phyloP scores from a whole-genome alignment of 2,113 vertebrate genomes.

The Podilymbus podiceps region DNA sequence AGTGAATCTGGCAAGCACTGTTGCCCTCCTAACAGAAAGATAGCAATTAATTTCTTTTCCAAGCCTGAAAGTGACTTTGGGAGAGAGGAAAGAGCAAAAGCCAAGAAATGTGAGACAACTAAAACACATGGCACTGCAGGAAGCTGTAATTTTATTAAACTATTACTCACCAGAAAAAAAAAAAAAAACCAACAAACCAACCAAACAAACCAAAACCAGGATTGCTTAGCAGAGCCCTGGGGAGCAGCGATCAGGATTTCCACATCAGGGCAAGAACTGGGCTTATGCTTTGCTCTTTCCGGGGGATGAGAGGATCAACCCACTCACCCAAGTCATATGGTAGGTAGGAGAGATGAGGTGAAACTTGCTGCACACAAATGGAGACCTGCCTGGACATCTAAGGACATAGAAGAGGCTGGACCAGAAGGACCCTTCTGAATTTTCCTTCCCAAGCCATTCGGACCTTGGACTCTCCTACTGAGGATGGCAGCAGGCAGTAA shows the following conservation, averaged over 20 bases:
- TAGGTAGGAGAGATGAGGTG: neutral
- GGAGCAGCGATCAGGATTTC: neutral
- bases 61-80: neutral
- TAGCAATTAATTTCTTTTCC: neutral
- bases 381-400: accelerated
- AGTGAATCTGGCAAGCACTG: neutral
- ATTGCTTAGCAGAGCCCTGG: neutral
- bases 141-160: neutral
- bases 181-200: too few relatives aligned
- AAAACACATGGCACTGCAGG: neutral
- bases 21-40: neutral
- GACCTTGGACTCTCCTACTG: neutral
- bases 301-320: neutral
- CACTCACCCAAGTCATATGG: accelerated
- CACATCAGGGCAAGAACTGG: neutral
- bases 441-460: neutral
- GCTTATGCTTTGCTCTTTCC: neutral
- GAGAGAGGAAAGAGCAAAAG: neutral
- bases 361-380: accelerated
- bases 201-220: too few relatives aligned
- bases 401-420: neutral
- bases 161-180: neutral
- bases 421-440: neutral
- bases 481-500: neutral
- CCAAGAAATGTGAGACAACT: neutral